Conservation (phyloP, 2,113 vertebrate genomes). For the Cryptotis parvus region DNA sequence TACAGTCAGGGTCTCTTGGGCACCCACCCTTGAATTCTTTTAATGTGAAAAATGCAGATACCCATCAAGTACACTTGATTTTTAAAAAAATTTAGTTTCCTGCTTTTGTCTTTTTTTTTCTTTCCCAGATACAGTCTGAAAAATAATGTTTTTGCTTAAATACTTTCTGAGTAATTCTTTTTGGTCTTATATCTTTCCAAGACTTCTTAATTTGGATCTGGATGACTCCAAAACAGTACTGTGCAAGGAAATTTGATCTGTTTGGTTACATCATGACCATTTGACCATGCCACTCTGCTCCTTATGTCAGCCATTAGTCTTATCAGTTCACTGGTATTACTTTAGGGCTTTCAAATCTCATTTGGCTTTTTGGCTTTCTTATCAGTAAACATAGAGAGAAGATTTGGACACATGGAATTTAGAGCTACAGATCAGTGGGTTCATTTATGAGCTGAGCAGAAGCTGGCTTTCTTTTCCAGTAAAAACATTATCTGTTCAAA, state of each 20-base stretch:
- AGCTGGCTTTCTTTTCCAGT: constrained; percentile 27
- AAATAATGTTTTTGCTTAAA: constrained; percentile 5
- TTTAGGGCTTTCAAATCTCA: constrained; percentile 40
- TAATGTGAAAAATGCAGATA: not conserved
- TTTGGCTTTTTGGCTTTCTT: constrained; percentile 52
- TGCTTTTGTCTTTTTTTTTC: not conserved
- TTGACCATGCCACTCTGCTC: not conserved
- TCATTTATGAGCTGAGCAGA: constrained; percentile 28
- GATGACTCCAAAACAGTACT: not conserved
- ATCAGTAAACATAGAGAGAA: constrained; percentile 22
- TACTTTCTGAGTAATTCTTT: constrained; percentile 2
- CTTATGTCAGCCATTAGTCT: constrained; percentile 19
- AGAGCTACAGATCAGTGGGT: constrained; percentile 36
- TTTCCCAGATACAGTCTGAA: not conserved
- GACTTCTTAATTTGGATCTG: not conserved
- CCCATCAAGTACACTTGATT: not conserved
- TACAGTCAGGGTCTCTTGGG: not conserved
- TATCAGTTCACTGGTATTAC: constrained; percentile 25
- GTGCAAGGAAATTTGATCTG: not conserved
- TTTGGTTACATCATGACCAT: not conserved
- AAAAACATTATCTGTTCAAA: constrained; percentile 38
- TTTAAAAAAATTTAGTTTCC: not conserved
- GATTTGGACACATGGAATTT: constrained; percentile 36
- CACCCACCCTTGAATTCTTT: not conserved
- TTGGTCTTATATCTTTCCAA: not conserved